These are phyloP conservation scores for Lutraria rhynchaena DNA, from an alignment of 1,140 invertebrate genomes.

Conservation along the genomic window DNA sequence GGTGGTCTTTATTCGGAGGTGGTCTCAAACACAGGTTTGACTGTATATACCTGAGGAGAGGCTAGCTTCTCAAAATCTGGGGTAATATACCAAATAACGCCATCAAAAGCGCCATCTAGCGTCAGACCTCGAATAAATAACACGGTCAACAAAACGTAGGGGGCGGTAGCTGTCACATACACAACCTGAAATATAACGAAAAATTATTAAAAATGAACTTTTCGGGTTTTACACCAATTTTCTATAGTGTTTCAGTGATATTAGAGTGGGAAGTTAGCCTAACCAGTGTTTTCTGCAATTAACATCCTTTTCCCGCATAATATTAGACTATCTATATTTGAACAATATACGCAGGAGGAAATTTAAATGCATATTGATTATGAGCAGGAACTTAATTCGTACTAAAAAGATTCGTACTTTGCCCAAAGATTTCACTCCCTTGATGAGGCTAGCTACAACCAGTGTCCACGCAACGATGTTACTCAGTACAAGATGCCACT, in stretches of 20 bases:
- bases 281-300: neutral
- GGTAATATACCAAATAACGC: constrained; percentile 89
- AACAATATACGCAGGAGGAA: too few relatives aligned
- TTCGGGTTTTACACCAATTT: too few relatives aligned
- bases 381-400: too few relatives aligned
- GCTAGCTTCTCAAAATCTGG: constrained; percentile 87
- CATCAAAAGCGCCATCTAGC: constrained; percentile 79
- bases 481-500: constrained; percentile 94
- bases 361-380: too few relatives aligned
- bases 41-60: constrained; percentile 69
- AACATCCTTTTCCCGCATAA: too few relatives aligned
- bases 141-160: constrained; percentile 82
- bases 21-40: too few relatives aligned
- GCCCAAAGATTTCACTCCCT: constrained; percentile 97
- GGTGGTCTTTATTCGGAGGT: too few relatives aligned
- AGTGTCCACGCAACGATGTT: constrained; percentile 95
- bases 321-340: too few relatives aligned
- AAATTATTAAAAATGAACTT: too few relatives aligned
- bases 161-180: constrained; percentile 81
- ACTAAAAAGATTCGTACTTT: constrained; percentile 89
- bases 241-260: too few relatives aligned
- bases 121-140: constrained; percentile 81
- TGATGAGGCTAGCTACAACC: constrained; percentile 98
- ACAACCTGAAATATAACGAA: constrained; percentile 59
- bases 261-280: constrained; percentile 1